A percentile compares a stretch with the other conserved stretches of the same genome.
Evolutionary conservation across 2,888 invertebrate species (phyloP).

Genomic region (Drosophila demipolita): DNA sequence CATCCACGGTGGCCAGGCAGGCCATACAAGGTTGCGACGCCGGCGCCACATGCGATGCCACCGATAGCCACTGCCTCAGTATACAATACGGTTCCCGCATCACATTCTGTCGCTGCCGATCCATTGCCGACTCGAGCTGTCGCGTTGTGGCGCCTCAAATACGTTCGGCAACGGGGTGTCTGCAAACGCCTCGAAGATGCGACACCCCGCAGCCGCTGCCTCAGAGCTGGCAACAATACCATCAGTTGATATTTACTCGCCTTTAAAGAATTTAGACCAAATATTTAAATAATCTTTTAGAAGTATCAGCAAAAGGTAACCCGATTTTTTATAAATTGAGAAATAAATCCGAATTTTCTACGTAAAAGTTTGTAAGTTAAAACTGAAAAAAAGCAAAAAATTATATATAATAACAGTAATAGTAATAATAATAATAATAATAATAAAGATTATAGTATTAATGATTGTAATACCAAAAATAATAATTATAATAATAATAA

Average conservation of each 20-base stretch:
- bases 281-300: constrained; percentile 4
- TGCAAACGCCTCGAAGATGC: constrained; percentile 8
- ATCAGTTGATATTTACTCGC: constrained; percentile 18
- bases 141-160: not conserved
- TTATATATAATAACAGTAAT: not conserved
- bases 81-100: constrained; percentile 93
- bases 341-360: not conserved
- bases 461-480: too few species aligned
- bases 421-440: too few species aligned
- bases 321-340: not conserved
- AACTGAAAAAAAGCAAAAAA: not conserved
- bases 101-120: constrained; percentile 87
- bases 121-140: constrained; percentile 85
- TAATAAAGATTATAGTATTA: too few species aligned
- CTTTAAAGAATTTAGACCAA: constrained; percentile 3
- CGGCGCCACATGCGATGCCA: constrained; percentile 88
- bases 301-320: not conserved
- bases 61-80: constrained; percentile 93
- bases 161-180: constrained; percentile 5
- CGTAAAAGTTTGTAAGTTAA: not conserved
- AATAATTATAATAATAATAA: too few species aligned
- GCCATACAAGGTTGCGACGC: constrained; percentile 95
- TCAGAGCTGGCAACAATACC: constrained; percentile 5
- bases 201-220: constrained; percentile 12
- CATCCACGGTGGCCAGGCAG: constrained; percentile 94